These are phyloP conservation scores for Pteromalus puparum DNA, from an alignment of 1,140 invertebrate species.

Conservation along the genomic window DNA sequence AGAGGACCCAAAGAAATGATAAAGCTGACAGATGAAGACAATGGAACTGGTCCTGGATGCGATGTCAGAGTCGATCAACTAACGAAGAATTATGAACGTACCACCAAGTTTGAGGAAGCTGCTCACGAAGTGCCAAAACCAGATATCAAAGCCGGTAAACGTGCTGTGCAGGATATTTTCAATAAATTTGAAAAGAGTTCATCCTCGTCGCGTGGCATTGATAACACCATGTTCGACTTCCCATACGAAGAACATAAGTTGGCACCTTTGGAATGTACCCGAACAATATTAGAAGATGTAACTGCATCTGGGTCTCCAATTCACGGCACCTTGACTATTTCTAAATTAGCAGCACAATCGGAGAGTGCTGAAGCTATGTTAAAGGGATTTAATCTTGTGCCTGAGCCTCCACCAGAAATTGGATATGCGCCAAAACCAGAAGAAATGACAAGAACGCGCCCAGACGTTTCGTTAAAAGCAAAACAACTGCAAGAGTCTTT, in stretches of 20 bases:
- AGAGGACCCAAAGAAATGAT: constrained; percentile 72
- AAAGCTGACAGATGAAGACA: constrained; percentile 62
- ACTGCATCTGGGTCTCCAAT: constrained; percentile 66
- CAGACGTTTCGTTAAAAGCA: constrained; percentile 79
- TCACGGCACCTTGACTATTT: constrained; percentile 67
- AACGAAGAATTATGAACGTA: constrained; percentile 71
- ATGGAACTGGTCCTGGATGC: constrained; percentile 62
- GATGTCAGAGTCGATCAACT: constrained; percentile 72
- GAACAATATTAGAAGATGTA: constrained; percentile 67
- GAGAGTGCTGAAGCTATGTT: constrained; percentile 69
- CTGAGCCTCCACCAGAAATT: constrained; percentile 85
- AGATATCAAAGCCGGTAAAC: constrained; percentile 63
- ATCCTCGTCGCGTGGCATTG: constrained; percentile 62
- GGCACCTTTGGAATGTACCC: constrained; percentile 62
- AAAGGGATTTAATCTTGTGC: constrained; percentile 78
- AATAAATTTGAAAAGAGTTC: constrained; percentile 67
- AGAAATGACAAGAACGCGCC: constrained; percentile 72
- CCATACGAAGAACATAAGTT: constrained; percentile 70
- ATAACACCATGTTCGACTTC: constrained; percentile 71
- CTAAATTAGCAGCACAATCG: constrained; percentile 67
- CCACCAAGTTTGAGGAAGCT: constrained; percentile 66
- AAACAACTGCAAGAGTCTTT: constrained; percentile 80
- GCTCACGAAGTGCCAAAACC: constrained; percentile 55
- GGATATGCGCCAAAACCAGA: constrained; percentile 79
- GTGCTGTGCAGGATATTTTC: constrained; percentile 68